These are phyloP conservation scores for Mayetiola destructor DNA, from an alignment of 2,888 invertebrate genomes.

Conservation along the genomic window DNA sequence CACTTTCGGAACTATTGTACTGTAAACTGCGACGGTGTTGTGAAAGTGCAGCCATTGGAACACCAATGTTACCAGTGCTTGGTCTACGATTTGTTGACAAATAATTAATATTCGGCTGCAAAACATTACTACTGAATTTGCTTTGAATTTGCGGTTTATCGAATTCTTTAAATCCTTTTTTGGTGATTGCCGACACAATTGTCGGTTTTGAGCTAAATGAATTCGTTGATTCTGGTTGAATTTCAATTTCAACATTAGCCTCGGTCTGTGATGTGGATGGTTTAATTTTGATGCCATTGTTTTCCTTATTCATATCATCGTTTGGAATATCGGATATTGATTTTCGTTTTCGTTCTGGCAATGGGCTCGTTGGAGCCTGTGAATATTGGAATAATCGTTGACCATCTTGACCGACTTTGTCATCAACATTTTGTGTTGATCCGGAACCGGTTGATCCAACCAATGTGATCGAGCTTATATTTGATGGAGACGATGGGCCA, in stretches of 20 bases:
- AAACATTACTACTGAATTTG: not conserved
- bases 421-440: constrained; percentile 37
- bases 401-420: constrained; percentile 19
- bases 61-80: constrained; percentile 21
- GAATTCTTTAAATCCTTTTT: constrained; percentile 11
- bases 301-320: constrained; percentile 13
- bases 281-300: not conserved
- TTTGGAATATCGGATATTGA: constrained; percentile 9
- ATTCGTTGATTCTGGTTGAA: constrained; percentile 20
- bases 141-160: constrained; percentile 15
- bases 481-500: constrained; percentile 57
- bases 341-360: constrained; percentile 20
- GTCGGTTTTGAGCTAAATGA: not conserved
- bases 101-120: constrained; percentile 16
- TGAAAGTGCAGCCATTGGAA: constrained; percentile 22
- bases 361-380: constrained; percentile 20
- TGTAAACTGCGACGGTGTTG: constrained; percentile 22
- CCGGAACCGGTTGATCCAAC: constrained; percentile 46
- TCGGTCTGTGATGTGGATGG: not conserved
- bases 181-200: not conserved
- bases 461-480: constrained; percentile 56
- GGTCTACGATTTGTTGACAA: constrained; percentile 21
- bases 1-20: constrained; percentile 19
- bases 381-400: constrained; percentile 22
- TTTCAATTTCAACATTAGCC: constrained; percentile 12